Evolutionary conservation across 2,888 invertebrate species (phyloP).

Genomic region (Mimumesa dahlbomi): DNA sequence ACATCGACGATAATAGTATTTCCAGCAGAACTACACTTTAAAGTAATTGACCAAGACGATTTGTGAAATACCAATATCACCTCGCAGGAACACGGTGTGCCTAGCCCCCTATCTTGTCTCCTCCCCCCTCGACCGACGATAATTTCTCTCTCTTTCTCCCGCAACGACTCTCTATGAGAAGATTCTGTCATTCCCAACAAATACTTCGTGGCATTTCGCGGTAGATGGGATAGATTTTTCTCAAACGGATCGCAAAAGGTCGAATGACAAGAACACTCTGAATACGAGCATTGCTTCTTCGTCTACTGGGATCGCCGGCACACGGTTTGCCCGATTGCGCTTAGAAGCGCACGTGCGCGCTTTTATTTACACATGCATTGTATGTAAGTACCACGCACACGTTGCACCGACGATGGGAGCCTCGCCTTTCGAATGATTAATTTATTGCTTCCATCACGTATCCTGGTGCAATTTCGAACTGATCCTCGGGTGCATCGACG

Average conservation of each 20-base stretch:
- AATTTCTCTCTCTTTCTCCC: conserved; percentile 17
- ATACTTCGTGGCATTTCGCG: conserved; percentile 65
- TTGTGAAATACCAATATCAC: conserved; percentile 14
- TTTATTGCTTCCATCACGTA: conserved; percentile 33
- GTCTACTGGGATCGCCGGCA: not conserved
- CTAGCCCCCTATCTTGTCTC: conserved; percentile 12
- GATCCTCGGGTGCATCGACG: conserved; percentile 5
- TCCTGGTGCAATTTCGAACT: conserved; percentile 7
- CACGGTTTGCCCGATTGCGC: not conserved
- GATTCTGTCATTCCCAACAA: conserved; percentile 66
- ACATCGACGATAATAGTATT: no score
- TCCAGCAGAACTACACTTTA: no score
- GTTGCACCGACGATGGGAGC: conserved; percentile 13
- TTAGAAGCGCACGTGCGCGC: conserved; percentile 4
- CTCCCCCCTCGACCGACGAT: conserved; percentile 6
- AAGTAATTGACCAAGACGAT: no score
- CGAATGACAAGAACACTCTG: conserved; percentile 50
- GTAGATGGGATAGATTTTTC: conserved; percentile 55
- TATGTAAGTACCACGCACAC: not conserved
- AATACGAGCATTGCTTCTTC: conserved; percentile 16
- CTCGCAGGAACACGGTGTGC: conserved; percentile 5
- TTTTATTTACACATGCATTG: conserved; percentile 32
- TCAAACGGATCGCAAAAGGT: conserved; percentile 53
- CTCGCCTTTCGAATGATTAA: conserved; percentile 41
- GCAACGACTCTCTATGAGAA: conserved; percentile 46